Evolutionary conservation across 64 coral and sea anemone genomes (phyloP), one percentile per base, ranked within the genome.

Genomic region (Porites lutea): DNA sequence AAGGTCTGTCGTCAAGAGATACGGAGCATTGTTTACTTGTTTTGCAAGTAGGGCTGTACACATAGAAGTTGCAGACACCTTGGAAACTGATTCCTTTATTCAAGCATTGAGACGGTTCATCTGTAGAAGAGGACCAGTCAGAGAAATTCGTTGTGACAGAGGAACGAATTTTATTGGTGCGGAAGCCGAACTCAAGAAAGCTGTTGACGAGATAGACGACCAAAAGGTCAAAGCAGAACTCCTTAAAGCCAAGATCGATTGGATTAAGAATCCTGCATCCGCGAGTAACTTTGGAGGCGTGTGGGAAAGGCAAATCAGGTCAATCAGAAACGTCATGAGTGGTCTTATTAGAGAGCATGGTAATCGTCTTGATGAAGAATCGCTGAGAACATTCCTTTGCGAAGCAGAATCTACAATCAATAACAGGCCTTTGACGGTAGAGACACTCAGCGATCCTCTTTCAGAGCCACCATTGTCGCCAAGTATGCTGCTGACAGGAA

Each of bases 241-340:
- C 4, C 14, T 61, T 27, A 94, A 94, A 18, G 79, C 53, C 3
- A 77, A 51, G 18, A 95, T 95, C 37, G 64, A 95, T 60, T 91
- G 89, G 94, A 65, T 88, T 61, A 82, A 62, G 43, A 95, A 88
- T 13, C 74, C 82, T 10, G 88, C 89, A 27, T 74, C 49, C 20
- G 75, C 89, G 62, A 88, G 65, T 4, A 91, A 88, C 65, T 95
- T 91, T 82, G 93, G 89, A 37, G 83, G 84, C 21, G 89, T 75
- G 15, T 92, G 82, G 93, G 76, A 92, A 37, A 59, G 89, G 45
- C 93, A 95, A 43, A 91, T 91, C 48, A 90, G 83, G 5, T 91
- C 89, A 1, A 86, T 95, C 70, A 78, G 67, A 14, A 91, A 70
- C 48, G 48, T 95, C 74, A 87, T 91, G 59, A 76, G 44, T 4